A percentile compares a stretch with the other conserved stretches of the same genome.
Conservation (phyloP, 1,140 invertebrate genomes). For the Anoplolepis gracilipes region DNA sequence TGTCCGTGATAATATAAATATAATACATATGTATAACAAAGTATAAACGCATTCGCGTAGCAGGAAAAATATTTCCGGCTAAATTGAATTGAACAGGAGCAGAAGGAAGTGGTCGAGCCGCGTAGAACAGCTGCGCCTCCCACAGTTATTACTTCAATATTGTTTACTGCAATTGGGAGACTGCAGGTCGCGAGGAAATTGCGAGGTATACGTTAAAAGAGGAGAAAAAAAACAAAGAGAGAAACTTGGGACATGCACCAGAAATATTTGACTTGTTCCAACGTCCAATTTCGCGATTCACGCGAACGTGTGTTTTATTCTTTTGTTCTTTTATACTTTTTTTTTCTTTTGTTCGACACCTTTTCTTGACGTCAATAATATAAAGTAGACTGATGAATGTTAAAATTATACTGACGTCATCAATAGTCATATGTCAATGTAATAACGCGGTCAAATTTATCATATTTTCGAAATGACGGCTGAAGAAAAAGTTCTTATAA, state of each 20-base stretch:
- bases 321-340: no score
- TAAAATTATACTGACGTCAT: neutral
- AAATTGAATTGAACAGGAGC: constrained; percentile 12
- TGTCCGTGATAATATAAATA: neutral
- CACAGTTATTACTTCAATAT: constrained; percentile 10
- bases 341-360: neutral
- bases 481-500: neutral
- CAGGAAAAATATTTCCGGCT: neutral
- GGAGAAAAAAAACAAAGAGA: no score
- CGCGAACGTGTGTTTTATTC: neutral
- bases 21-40: neutral
- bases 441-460: neutral
- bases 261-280: constrained; percentile 43
- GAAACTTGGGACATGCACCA: constrained; percentile 6
- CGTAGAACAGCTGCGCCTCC: neutral
- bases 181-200: constrained; percentile 25
- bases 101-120: neutral
- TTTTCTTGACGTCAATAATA: neutral
- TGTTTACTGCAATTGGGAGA: constrained; percentile 19
- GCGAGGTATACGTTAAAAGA: constrained; percentile 2
- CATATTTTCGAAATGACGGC: neutral
- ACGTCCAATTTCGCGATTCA: constrained; percentile 6
- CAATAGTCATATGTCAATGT: neutral
- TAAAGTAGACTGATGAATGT: neutral
- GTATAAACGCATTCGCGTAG: neutral